Conservation (phyloP, 1,140 invertebrate species). For the Ectropis grisescens region DNA sequence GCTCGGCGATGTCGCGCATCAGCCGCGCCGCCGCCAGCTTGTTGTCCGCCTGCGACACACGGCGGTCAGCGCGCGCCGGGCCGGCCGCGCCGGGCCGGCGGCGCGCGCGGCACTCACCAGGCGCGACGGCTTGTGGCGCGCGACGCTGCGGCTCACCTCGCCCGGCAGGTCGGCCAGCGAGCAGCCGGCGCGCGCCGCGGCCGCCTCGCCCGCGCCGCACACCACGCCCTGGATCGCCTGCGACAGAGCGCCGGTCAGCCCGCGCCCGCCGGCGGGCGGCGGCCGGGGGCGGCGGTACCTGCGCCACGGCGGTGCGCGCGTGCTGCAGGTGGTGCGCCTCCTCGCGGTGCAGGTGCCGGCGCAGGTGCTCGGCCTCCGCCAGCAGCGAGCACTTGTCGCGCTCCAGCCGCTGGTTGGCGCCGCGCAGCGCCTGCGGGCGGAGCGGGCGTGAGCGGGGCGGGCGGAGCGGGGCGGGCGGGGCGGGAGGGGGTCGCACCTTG, state of each 20-base stretch:
- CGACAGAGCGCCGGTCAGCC: slow-evolving; percentile 21
- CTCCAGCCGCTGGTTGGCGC: slow-evolving; percentile 44
- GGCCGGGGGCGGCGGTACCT: slow-evolving; percentile 50
- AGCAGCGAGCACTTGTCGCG: slow-evolving; percentile 40
- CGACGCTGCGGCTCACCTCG: slow-evolving; percentile 48
- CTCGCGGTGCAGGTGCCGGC: slow-evolving; percentile 48
- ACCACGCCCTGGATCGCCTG: slow-evolving; percentile 55
- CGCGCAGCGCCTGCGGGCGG: slow-evolving; percentile 35
- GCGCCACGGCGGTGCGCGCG: slow-evolving; percentile 40
- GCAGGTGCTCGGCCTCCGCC: slow-evolving; percentile 46
- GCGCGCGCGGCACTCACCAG: too few relatives aligned
- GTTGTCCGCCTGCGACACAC: slow-evolving; percentile 57
- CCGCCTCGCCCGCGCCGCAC: slow-evolving; percentile 21
- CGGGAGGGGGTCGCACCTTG: slow-evolving; percentile 25
- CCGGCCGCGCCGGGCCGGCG: too few relatives aligned
- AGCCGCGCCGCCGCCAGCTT: slow-evolving; percentile 57
- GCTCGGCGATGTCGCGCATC: slow-evolving; percentile 61
- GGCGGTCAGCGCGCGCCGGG: too few relatives aligned
- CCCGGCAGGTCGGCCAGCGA: slow-evolving; percentile 41
- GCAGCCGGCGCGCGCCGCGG: slow-evolving; percentile 34
- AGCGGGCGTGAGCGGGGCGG: neutral
- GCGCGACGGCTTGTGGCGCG: slow-evolving; percentile 49
- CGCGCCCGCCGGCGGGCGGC: slow-evolving; percentile 39
- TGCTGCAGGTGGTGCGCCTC: slow-evolving; percentile 52
- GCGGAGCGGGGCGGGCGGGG: neutral